Evolutionary conservation across 2,113 vertebrate genomes (phyloP).

Genomic region (Amphiprion ocellaris): DNA sequence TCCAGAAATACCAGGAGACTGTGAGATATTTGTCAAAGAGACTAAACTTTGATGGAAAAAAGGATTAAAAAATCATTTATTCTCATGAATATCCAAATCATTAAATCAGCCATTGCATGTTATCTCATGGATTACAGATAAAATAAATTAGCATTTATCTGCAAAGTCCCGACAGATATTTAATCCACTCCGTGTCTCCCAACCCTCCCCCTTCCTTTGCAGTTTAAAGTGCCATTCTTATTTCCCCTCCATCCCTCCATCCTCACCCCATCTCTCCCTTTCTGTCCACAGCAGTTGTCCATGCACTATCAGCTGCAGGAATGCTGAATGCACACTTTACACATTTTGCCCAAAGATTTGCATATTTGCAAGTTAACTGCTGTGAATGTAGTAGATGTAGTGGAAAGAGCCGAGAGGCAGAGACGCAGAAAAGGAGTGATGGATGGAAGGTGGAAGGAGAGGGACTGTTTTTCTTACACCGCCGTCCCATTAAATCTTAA

Average conservation of each 20-base stretch:
- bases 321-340: slow-evolving; percentile 79
- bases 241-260: slow-evolving; percentile 46
- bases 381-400: slow-evolving; percentile 75
- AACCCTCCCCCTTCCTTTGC: slow-evolving; percentile 10
- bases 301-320: slow-evolving; percentile 74
- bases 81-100: slow-evolving; percentile 43
- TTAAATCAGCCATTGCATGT: slow-evolving; percentile 49
- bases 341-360: slow-evolving; percentile 84
- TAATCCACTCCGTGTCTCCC: slow-evolving; percentile 31
- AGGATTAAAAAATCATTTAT: slow-evolving; percentile 19
- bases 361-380: slow-evolving; percentile 80
- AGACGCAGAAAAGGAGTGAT: slow-evolving; percentile 43
- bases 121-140: slow-evolving; percentile 59
- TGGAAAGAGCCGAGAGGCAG: slow-evolving; percentile 57
- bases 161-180: slow-evolving; percentile 49
- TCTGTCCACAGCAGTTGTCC: slow-evolving; percentile 75
- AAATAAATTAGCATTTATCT: slow-evolving; percentile 63
- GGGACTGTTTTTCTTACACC: slow-evolving; percentile 44
- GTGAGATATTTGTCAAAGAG: slow-evolving; percentile 27
- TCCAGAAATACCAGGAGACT: slow-evolving; percentile 38
- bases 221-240: slow-evolving; percentile 55
- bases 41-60: slow-evolving; percentile 33
- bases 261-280: slow-evolving; percentile 50
- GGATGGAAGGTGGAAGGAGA: slow-evolving; percentile 46
- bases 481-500: slow-evolving; percentile 58